Evolutionary conservation across 2,113 vertebrate genomes (phyloP).

Genomic region (Myrmophylax atrothorax): DNA sequence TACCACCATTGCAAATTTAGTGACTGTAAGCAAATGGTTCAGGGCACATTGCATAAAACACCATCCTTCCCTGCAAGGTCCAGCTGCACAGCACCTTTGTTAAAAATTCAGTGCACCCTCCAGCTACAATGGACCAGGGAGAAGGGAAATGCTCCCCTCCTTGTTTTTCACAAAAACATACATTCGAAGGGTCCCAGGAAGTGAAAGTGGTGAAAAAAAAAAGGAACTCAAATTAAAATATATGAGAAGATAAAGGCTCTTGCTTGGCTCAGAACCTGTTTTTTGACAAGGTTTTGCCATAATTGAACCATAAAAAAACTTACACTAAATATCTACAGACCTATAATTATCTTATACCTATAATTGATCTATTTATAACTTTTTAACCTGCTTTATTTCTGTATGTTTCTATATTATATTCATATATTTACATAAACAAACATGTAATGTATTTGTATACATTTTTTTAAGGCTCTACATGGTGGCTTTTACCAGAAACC

Average conservation of each 20-base stretch:
- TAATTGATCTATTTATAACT: background rate
- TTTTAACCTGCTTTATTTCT: background rate
- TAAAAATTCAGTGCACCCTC: background rate
- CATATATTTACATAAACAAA: background rate
- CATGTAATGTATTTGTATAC: background rate
- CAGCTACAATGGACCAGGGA: background rate
- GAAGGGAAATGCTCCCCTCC: background rate
- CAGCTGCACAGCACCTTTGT: background rate
- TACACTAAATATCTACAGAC: background rate
- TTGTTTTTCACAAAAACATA: background rate
- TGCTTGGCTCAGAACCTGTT: background rate
- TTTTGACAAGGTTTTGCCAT: background rate
- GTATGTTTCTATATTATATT: background rate
- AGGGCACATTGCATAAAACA: background rate
- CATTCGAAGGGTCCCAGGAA: background rate
- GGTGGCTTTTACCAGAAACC: background rate
- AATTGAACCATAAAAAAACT: background rate
- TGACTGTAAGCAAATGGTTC: background rate
- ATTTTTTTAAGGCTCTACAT: background rate
- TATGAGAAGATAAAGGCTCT: background rate
- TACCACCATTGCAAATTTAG: background rate
- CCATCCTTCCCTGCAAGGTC: background rate
- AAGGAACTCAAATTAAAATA: background rate
- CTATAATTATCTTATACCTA: background rate
- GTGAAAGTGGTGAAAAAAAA: background rate